Evolutionary conservation across 2,888 invertebrate species (phyloP), one percentile per base, ranked within the genome.

Genomic region (Troides helena): DNA sequence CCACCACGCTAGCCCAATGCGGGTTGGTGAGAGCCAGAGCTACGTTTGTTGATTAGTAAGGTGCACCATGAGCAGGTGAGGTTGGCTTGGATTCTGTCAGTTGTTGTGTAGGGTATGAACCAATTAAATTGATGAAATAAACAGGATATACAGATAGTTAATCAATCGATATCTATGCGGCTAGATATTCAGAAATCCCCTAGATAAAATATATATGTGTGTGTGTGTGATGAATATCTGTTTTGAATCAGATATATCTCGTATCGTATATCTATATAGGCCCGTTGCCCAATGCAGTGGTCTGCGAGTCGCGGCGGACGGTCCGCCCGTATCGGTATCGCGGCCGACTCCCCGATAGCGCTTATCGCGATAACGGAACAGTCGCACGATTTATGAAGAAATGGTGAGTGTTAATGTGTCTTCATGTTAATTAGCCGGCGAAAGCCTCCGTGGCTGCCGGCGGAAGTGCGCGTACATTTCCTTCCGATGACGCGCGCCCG

Each of bases 391-490:
- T 78, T 78, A 79, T 75, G 82, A 85, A 86, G 84, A 86, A 90
- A 89, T 87, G 89, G 90, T 91, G 80, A 87, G 89, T 83, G 75
- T 81, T 84, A 78, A 79, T 79, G 76, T 75, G 75, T 79, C 81
- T 82, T 80, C 74, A 73, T 77, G 74, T 72, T 80, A 80, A 84
- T 83, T 80, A 81, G 77, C 65, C 63, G 71, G 76, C 72, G 72
- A 72, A 72, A 73, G 70, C 62, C 63, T 67, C 65, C 60, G 62
- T 58, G 63, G 60, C 67, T 61, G 58, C 60, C 43, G 58, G 64
- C 61, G 39, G 59, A 71, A 60, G 64, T 57, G 69, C 68, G 60
- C 60, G n/a, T 5, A 60, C 46, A 61, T 65, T 67, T 56, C 30
- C 71, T 73, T 68, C 62, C 68, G 68, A 72, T 75, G 75, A 58